phyloP scores from a whole-genome alignment of 2,113 vertebrate genomes.

The Gobius niger region DNA sequence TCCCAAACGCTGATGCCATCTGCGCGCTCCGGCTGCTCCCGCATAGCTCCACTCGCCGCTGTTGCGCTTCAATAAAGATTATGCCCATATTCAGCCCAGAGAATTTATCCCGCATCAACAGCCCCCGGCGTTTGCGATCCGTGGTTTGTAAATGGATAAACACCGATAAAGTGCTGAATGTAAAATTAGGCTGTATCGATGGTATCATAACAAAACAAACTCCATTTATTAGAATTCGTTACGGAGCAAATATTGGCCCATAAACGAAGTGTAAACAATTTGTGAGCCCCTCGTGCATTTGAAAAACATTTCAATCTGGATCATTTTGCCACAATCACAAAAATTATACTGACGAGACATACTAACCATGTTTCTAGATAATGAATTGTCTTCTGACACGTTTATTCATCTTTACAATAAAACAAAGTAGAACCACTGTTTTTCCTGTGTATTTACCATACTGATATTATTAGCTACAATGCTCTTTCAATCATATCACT shows the following conservation, averaged over 20 bases:
- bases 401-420: no score
- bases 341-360: neutral
- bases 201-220: neutral
- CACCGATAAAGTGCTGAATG: constrained; percentile 5
- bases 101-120: constrained; percentile 16
- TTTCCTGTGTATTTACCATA: no score
- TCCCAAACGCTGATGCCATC: constrained; percentile 47
- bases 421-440: no score
- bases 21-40: constrained; percentile 44
- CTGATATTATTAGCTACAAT: no score
- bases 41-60: constrained; percentile 27
- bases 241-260: neutral
- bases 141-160: constrained; percentile 17
- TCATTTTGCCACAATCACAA: neutral
- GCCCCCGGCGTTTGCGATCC: neutral
- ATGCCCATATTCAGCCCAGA: constrained; percentile 38
- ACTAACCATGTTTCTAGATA: no score
- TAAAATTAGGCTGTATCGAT: constrained; percentile 4
- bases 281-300: neutral
- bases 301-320: neutral
- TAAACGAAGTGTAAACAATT: neutral
- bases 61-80: constrained; percentile 28
- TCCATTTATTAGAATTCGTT: neutral
- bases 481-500: no score
- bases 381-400: no score